Percentiles rank a stretch among this genome's conserved stretches.
Evolutionary conservation across 2,113 vertebrate species (phyloP).

Genomic region (Lepisosteus osseus): DNA sequence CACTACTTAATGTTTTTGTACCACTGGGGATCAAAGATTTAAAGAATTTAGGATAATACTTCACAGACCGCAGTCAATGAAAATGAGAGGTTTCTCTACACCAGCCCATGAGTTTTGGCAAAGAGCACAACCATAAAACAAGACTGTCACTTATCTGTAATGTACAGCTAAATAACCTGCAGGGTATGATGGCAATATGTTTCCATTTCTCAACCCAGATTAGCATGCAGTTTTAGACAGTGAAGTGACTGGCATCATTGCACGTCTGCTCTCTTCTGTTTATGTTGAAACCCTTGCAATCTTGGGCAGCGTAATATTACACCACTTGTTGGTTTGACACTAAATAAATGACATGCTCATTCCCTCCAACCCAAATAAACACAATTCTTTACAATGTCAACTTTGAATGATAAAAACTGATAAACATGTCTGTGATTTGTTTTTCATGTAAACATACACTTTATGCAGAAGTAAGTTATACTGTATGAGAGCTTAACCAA

Average conservation of each 20-base stretch:
- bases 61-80: too few relatives aligned
- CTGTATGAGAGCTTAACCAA: conserved; percentile 57
- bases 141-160: not conserved
- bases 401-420: conserved; percentile 30
- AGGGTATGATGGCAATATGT: not conserved
- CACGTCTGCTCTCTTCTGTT: conserved; percentile 40
- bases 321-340: conserved; percentile 44
- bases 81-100: too few relatives aligned
- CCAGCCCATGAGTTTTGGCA: not conserved
- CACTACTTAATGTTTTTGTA: too few relatives aligned
- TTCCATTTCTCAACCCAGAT: not conserved
- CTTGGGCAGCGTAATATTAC: conserved; percentile 47
- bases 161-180: not conserved
- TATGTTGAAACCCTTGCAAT: conserved; percentile 40
- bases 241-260: conserved; percentile 13
- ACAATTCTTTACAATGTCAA: not conserved
- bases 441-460: conserved; percentile 72
- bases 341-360: conserved; percentile 32
- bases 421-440: conserved; percentile 59
- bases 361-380: not conserved
- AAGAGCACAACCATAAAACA: not conserved
- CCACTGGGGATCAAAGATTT: too few relatives aligned
- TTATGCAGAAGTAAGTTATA: conserved; percentile 71
- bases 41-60: too few relatives aligned
- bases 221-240: not conserved